These are phyloP conservation scores for Thereva unica DNA, from an alignment of 2,888 invertebrate genomes.

Conservation along the genomic window DNA sequence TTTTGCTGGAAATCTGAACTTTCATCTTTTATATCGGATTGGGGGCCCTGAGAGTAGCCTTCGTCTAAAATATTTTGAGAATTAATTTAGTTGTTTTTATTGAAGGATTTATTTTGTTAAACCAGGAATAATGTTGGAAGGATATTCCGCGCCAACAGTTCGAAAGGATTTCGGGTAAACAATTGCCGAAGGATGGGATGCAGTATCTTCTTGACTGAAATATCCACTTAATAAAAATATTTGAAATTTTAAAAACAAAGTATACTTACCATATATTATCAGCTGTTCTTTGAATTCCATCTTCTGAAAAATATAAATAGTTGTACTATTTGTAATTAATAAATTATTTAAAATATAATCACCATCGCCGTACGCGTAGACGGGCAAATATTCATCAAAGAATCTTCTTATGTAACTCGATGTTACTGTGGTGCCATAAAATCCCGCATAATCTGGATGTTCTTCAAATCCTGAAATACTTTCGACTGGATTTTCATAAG, in stretches of 20 bases:
- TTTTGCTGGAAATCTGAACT: background rate
- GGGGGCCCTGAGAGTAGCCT: slow-evolving; percentile 2
- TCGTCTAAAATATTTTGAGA: slow-evolving; percentile 31
- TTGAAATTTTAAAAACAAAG: no score
- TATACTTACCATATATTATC: background rate
- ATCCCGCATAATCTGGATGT: slow-evolving; percentile 39
- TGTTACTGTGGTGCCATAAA: slow-evolving; percentile 27
- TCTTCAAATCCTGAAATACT: slow-evolving; percentile 38
- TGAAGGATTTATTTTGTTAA: background rate
- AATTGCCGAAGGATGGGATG: slow-evolving; percentile 12
- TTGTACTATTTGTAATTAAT: no score
- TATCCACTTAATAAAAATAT: no score
- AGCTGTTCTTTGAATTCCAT: background rate
- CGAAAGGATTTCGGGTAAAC: no score
- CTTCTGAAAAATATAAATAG: background rate
- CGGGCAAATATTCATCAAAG: slow-evolving; percentile 39
- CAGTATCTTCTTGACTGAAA: background rate
- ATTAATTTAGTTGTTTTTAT: slow-evolving; percentile 21
- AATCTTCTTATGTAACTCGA: slow-evolving; percentile 11
- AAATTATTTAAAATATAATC: background rate
- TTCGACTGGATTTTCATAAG: slow-evolving; percentile 36
- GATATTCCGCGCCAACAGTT: no score
- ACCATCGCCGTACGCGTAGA: slow-evolving; percentile 36
- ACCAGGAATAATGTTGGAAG: no score
- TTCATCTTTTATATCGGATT: slow-evolving; percentile 6